phyloP scores from a whole-genome alignment of 1,140 invertebrate genomes.

The Penaeus chinensis region DNA sequence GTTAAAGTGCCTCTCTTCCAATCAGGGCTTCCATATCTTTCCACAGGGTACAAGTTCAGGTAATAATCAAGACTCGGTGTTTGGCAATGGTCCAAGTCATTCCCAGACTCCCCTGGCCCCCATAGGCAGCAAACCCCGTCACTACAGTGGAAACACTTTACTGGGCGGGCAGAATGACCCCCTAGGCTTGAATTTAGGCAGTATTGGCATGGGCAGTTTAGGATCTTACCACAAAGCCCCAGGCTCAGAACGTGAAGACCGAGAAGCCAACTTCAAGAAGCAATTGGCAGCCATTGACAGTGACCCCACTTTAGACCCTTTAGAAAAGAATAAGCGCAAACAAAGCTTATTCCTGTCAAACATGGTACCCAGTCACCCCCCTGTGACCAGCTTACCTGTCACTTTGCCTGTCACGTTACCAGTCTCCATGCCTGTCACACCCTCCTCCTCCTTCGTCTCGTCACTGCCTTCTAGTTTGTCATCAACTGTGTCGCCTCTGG shows the following conservation, averaged over 20 bases:
- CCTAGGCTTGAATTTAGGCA: constrained; percentile 34
- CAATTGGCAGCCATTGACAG: constrained; percentile 79
- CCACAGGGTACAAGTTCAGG: constrained; percentile 3
- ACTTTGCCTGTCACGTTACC: constrained; percentile 30
- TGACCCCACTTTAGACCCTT: constrained; percentile 75
- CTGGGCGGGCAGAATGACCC: constrained; percentile 30
- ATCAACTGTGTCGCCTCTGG: constrained; percentile 72
- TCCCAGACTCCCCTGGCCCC: constrained; percentile 45
- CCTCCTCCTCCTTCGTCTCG: constrained; percentile 66
- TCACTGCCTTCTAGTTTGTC: constrained; percentile 68
- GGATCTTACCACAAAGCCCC: constrained; percentile 69
- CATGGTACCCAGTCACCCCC: constrained; percentile 53
- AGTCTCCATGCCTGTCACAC: constrained; percentile 34
- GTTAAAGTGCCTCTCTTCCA: too few relatives aligned
- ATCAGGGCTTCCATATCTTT: background rate
- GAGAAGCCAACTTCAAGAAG: constrained; percentile 75
- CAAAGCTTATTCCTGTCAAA: constrained; percentile 76
- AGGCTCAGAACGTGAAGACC: constrained; percentile 71
- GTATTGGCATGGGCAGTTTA: constrained; percentile 59
- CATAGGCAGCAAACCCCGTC: constrained; percentile 60
- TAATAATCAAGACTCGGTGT: constrained; percentile 29
- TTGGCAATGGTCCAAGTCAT: constrained; percentile 39
- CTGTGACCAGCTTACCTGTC: constrained; percentile 31
- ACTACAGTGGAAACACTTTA: constrained; percentile 57
- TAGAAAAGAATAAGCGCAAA: constrained; percentile 80